Conservation (phyloP, 2,113 vertebrate species). For the Pluvianellus socialis region DNA sequence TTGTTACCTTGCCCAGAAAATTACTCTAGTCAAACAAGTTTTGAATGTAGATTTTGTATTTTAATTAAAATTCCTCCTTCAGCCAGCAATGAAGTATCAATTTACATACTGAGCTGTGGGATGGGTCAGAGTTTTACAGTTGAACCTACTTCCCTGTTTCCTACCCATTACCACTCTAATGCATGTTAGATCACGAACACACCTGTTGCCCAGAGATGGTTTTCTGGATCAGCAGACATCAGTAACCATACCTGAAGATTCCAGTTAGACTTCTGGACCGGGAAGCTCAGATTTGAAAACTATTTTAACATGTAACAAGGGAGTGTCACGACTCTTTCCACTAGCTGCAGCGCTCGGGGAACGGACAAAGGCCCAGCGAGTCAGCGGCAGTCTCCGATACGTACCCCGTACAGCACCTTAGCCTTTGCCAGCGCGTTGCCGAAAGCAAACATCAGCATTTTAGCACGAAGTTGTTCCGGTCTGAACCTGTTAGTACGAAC, state of each 20-base stretch:
- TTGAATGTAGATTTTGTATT: conserved; percentile 61
- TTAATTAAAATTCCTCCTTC: conserved; percentile 58
- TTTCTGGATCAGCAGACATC: neutral
- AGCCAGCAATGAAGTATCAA: conserved; percentile 19
- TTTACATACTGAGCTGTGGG: conserved; percentile 27
- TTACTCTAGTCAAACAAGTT: conserved; percentile 63
- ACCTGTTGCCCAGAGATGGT: accelerated
- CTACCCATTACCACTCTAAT: neutral
- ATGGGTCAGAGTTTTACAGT: neutral
- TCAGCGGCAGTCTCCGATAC: neutral
- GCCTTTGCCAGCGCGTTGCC: conserved; percentile 86
- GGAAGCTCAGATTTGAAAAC: neutral
- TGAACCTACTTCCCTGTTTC: neutral
- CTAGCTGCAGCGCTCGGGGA: neutral
- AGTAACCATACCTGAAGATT: neutral
- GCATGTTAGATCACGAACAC: neutral
- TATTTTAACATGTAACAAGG: neutral
- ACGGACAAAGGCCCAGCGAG: neutral
- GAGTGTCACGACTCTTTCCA: neutral
- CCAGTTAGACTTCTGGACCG: neutral
- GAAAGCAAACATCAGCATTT: conserved; percentile 88
- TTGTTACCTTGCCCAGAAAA: conserved; percentile 68
- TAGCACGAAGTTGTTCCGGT: conserved; percentile 83
- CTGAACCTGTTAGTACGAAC: conserved; percentile 38
- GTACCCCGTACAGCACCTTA: conserved; percentile 78